Base-by-base conservation (phyloP, 2,797 vertebrate genomes). In the Catamblyrhynchus diadema region DNA sequence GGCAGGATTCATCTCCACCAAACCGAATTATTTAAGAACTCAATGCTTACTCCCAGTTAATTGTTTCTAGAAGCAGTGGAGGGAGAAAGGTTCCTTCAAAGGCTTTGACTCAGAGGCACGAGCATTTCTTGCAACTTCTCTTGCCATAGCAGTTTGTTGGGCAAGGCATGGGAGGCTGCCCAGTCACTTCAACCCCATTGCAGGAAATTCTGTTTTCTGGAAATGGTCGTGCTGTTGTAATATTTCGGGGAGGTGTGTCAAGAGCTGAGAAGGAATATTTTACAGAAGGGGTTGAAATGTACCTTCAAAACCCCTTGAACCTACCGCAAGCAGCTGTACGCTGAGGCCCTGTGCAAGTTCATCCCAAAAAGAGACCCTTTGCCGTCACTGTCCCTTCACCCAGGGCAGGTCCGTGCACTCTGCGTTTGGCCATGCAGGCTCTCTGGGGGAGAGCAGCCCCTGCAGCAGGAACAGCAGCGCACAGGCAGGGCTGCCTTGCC, bases 391-490 rank as follows among this genome's bases (percentile, higher is more conserved):
- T 14, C 32, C 13, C 56, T 30, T 73, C 69, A 27, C 0, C 0
- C 7, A 0, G 6, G 21, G n/a, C 32, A 45, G 22, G 37, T 4
- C 4, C 23, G 1, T 35, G 32, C 33, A 13, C 54, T 50, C 24
- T 41, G 14, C 41, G 32, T 72, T 53, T 11, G 71, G 44, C 42
- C 33, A 6, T 1, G 14, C 4, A 16, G 41, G 41, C 50, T 64
- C 37, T 59, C 50, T 32, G 86, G 44, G 71, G 19, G 72, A 72
- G 15, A 25, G 10, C 7, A 4, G 19, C 7, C 25, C 35, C 0
- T 0, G 54, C 14, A 35, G 72, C 20, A 33, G 57, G 45, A 54
- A 9, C 39, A 44, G 0, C 8, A 51, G 28, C 27, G 19, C 75
- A 50, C 1, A 1, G 8, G 37, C 75, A 53, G 23, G 6, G 0